Evolutionary conservation across 2,888 invertebrate species (phyloP), one percentile per base, ranked within the genome.

Genomic region (Acleris literana): DNA sequence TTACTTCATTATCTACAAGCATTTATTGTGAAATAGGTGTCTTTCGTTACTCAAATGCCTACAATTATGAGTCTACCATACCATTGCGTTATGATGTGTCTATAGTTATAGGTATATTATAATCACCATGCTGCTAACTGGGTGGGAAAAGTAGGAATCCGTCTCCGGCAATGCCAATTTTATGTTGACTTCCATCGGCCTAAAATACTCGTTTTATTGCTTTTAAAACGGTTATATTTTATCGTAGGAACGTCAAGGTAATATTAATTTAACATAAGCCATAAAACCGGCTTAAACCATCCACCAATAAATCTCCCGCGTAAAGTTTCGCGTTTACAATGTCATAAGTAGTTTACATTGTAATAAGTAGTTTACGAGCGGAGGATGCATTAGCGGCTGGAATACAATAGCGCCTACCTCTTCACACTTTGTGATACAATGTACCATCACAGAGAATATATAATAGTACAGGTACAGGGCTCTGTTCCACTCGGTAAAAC

Each of bases 311-410:
- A 43, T 43, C 44, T 48, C 20, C 39, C 22, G 56, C n/a, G 60
- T 62, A 57, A 66, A 66, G 57, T 48, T 25, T 25, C 17, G 17
- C 29, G 44, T 52, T 61, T 62, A 66, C 66, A 62, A 62, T 66
- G 66, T 66, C 61, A 56, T 33, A 39, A 60, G 58, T 62, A 60
- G 63, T 68, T 70, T 62, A 66, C 66, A 62, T 53, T 66, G 66
- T 66, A 66, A 56, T 33, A 39, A 60, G 54, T 64, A 60, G 63
- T 68, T 70, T 70, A 68, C 61, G 70, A 70, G 65, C 57, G 43
- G 52, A 51, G 54, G 60, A 64, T 64, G 64, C 64, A 68, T 68
- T 68, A 64, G 64, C 58, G 49, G 20, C 20, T 25, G 68, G 44
- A 53, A 53, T 64, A 68, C 64, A 68, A 58, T 53, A 63, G 64